phyloP scores from a whole-genome alignment of 1,140 invertebrate species.

The Microplitis mediator region DNA sequence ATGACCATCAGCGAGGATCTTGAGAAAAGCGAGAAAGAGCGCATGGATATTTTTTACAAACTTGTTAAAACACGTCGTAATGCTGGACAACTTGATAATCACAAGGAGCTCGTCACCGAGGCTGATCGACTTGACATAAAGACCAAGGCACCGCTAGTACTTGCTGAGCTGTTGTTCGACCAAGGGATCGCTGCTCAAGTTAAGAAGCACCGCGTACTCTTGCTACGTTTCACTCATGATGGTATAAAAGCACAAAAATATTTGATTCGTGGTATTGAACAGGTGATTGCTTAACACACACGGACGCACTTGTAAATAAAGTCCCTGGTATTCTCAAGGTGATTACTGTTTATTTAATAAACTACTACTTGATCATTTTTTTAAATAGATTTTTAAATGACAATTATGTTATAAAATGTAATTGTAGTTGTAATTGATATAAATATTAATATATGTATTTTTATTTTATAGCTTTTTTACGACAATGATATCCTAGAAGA shows the following conservation, averaged over 20 bases:
- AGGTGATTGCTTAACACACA: conserved; percentile 86
- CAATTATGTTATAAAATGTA: no score
- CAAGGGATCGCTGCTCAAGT: conserved; percentile 82
- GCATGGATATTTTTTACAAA: conserved; percentile 94
- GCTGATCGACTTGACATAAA: conserved; percentile 96
- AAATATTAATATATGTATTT: conserved; percentile 17
- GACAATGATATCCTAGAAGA: conserved; percentile 95
- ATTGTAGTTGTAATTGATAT: no score
- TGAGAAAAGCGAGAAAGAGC: conserved; percentile 94
- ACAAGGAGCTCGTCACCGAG: conserved; percentile 89
- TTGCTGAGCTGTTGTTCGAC: conserved; percentile 92
- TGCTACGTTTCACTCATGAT: conserved; percentile 86
- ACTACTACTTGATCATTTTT: neutral
- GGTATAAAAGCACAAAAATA: conserved; percentile 94
- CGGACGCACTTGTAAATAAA: conserved; percentile 81
- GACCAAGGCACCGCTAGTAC: conserved; percentile 88
- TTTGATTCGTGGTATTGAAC: conserved; percentile 93
- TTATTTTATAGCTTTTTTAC: conserved; percentile 78
- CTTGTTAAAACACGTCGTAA: conserved; percentile 79
- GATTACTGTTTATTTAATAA: neutral
- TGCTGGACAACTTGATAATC: conserved; percentile 68
- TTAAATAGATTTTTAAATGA: conserved; percentile 24
- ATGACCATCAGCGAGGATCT: conserved; percentile 95
- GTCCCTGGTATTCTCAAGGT: conserved; percentile 90
- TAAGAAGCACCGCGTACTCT: conserved; percentile 71